Evolutionary conservation across 2,797 vertebrate genomes (phyloP).

Genomic region (Choloepus didactylus): DNA sequence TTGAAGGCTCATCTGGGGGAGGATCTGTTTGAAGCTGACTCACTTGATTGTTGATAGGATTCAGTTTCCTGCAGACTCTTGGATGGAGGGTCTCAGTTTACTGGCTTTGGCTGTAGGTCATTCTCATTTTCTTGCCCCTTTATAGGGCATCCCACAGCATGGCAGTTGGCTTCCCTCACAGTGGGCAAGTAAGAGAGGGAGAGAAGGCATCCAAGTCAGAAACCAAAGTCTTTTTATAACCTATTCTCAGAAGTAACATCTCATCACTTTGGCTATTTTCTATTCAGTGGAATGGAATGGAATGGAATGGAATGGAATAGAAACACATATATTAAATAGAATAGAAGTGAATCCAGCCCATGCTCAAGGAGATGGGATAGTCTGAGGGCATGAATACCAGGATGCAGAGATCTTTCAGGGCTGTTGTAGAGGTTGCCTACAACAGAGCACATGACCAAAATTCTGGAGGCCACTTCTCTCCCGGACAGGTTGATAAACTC

Average conservation of each 20-base stretch:
- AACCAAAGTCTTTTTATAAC: neutral
- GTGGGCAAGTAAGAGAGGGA: neutral
- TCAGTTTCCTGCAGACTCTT: neutral
- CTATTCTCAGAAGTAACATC: slow-evolving; percentile 14
- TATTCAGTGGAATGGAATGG: neutral
- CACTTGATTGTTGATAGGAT: neutral
- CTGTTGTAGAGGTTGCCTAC: neutral
- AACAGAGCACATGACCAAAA: neutral
- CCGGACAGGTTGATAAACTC: neutral
- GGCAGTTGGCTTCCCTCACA: neutral
- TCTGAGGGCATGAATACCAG: neutral
- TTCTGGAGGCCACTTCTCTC: neutral
- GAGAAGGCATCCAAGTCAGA: neutral
- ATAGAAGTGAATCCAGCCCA: neutral
- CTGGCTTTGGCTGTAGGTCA: neutral
- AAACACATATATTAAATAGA: neutral
- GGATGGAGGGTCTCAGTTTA: neutral
- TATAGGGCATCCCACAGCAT: neutral
- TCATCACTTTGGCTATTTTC: neutral
- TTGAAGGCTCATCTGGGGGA: neutral
- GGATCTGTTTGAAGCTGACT: neutral
- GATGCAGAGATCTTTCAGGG: neutral
- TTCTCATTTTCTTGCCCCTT: neutral
- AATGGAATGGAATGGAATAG: neutral
- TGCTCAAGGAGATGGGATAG: neutral